Evolutionary conservation across 2,888 invertebrate species (phyloP).

Genomic region (Cryptocheilus praepositus): DNA sequence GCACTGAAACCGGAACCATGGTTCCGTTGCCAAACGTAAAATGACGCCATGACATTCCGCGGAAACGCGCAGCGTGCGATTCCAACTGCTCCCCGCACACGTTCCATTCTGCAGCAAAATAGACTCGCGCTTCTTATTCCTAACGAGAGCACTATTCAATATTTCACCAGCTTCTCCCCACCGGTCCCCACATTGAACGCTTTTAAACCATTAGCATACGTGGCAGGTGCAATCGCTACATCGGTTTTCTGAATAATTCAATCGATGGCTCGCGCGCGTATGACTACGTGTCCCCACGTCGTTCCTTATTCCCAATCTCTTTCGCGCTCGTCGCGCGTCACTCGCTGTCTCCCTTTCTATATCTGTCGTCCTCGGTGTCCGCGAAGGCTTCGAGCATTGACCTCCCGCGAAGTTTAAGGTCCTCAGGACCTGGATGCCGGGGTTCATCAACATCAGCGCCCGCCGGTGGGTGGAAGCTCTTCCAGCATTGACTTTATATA

Average conservation of each 20-base stretch:
- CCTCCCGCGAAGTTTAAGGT: constrained; percentile 61
- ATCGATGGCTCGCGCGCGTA: not conserved
- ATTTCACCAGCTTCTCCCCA: not conserved
- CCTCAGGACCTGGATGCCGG: constrained; percentile 43
- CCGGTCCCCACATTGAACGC: not conserved
- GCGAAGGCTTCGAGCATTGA: constrained; percentile 52
- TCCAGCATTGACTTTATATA: not conserved
- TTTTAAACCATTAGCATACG: constrained; percentile 27
- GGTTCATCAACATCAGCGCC: constrained; percentile 47
- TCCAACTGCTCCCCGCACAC: too few relatives aligned
- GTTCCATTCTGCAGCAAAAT: too few relatives aligned
- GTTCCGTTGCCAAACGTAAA: not conserved
- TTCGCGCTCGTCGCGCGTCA: constrained; percentile 20
- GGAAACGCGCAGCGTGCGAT: constrained; percentile 13
- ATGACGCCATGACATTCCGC: not conserved
- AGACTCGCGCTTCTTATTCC: not conserved
- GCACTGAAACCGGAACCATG: too few relatives aligned
- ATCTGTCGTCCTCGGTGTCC: constrained; percentile 10
- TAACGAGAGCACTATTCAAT: too few relatives aligned
- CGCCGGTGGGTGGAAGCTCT: constrained; percentile 48
- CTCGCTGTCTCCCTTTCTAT: constrained; percentile 13
- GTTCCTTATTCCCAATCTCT: not conserved
- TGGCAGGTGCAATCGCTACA: constrained; percentile 23
- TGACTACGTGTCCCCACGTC: not conserved
- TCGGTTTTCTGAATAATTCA: not conserved